Conservation (phyloP, 1,140 invertebrate species). For the Bicyclus anynana region DNA sequence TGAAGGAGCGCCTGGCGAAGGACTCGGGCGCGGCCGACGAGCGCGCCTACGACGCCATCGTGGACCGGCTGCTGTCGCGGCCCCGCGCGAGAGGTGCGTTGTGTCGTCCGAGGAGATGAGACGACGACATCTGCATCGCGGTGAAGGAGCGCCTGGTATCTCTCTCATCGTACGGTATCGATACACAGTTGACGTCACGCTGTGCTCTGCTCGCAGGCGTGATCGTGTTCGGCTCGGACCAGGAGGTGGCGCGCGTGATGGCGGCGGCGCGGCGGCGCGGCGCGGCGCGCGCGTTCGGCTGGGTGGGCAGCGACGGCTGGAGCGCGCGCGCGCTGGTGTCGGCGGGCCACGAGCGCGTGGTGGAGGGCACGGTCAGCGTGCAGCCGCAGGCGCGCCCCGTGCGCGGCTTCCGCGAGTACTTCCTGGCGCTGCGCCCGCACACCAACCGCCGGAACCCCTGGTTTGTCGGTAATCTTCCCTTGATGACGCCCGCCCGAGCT, state of each 20-base stretch:
- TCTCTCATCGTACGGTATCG: too few relatives aligned
- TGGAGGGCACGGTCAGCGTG: constrained; percentile 93
- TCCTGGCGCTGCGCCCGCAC: constrained; percentile 89
- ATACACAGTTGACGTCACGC: too few relatives aligned
- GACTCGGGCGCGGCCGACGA: constrained; percentile 95
- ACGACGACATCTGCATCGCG: constrained; percentile 93
- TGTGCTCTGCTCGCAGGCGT: constrained; percentile 88
- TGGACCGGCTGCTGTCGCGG: constrained; percentile 87
- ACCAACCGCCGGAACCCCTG: constrained; percentile 94
- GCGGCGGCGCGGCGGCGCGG: constrained; percentile 90
- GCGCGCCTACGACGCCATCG: constrained; percentile 91
- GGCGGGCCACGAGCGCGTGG: constrained; percentile 91
- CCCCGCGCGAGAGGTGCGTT: constrained; percentile 90
- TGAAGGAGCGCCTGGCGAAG: constrained; percentile 95
- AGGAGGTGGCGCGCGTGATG: constrained; percentile 97
- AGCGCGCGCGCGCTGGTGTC: constrained; percentile 90
- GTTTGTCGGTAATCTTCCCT: constrained; percentile 86
- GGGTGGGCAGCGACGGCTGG: constrained; percentile 97
- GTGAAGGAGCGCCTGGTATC: constrained; percentile 84
- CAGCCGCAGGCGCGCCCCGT: constrained; percentile 94
- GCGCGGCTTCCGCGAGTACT: constrained; percentile 92
- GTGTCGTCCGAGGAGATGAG: constrained; percentile 96
- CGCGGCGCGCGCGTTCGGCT: constrained; percentile 91
- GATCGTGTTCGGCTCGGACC: constrained; percentile 97
- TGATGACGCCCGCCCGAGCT: background rate